Base-by-base conservation (phyloP, 2,797 vertebrate genomes). In the Mastacembelus armatus region DNA sequence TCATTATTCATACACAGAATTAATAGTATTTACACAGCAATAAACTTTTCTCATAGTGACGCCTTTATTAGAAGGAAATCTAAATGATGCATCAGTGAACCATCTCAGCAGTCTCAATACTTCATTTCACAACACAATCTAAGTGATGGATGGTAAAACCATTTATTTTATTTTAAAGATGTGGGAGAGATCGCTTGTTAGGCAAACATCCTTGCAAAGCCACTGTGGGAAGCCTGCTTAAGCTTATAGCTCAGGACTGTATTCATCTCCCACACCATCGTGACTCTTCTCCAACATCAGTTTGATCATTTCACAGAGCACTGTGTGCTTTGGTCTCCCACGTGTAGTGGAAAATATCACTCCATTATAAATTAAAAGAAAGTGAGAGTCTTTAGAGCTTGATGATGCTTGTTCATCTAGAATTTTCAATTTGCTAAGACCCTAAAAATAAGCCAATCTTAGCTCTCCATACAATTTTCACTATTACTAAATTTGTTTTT, bases 121-220 rank as follows among this genome's bases (percentile, higher is more conserved):
- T 66, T 68, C 40, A 18, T 27, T 44, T 15, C 38, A 57, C 19
- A 29, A 52, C 9, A 52, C 16, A 47, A 74, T 69, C 51, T 79
- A 33, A 72, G 7, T 47, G 22, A 66, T 66, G 26, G 21, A 35
- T 33, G 49, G 43, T 64, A 55, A 61, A 29, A 14, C 47, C 18
- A 56, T 72, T 76, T 12, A 58, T 66, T 68, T 47, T 51, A 58
- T 42, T 75, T 52, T 36, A 68, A 66, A 50, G 54, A 49, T 59
- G 69, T 60, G 55, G 64, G 58, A 71, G 59, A 24, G 39, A 49
- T 74, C 3, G 71, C 71, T 81, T 83, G 73, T 81, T 57, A 76
- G 67, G 15, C 49, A 78, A 85, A 85, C 35, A 75, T 69, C 29
- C 30, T 58, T 47, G 42, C 42, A 70, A 74, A 79, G 43, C 29